phyloP scores from a whole-genome alignment of 2,113 vertebrate genomes.

The Phalacrocorax aristotelis region DNA sequence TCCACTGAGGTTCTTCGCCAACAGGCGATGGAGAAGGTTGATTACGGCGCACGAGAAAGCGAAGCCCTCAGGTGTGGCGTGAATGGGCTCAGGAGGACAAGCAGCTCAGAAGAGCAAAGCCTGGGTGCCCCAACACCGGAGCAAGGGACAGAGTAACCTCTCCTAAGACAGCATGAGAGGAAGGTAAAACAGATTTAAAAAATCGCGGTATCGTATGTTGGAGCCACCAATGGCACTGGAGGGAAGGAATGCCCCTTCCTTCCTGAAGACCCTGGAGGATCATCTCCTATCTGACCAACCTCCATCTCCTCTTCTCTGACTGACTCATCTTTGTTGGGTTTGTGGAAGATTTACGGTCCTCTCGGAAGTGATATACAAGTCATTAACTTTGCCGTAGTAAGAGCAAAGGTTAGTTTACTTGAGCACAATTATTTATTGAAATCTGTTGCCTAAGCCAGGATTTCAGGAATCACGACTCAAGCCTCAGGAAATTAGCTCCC shows the following conservation, averaged over 20 bases:
- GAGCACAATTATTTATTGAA: background rate
- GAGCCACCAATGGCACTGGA: rapidly evolving
- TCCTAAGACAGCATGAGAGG: rapidly evolving
- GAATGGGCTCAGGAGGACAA: background rate
- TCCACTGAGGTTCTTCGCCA: background rate
- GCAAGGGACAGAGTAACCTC: background rate
- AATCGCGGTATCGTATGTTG: no score
- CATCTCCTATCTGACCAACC: background rate
- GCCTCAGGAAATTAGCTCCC: background rate
- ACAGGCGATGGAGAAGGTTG: background rate
- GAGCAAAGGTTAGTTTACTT: background rate
- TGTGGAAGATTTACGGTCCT: background rate
- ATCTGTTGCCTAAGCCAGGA: background rate
- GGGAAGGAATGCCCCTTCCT: background rate
- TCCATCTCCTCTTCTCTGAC: background rate
- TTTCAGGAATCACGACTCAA: background rate
- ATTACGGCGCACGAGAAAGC: rapidly evolving
- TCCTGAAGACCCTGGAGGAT: background rate
- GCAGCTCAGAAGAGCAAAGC: background rate
- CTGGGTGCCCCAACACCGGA: background rate
- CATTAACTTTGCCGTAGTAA: background rate
- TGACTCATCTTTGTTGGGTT: background rate
- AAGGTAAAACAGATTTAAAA: background rate
- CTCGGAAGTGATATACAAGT: background rate
- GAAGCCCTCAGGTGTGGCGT: rapidly evolving